Evolutionary conservation across 2,113 vertebrate species (phyloP), one percentile per base, ranked within the genome.

Genomic region (Sisor rabdophorus): DNA sequence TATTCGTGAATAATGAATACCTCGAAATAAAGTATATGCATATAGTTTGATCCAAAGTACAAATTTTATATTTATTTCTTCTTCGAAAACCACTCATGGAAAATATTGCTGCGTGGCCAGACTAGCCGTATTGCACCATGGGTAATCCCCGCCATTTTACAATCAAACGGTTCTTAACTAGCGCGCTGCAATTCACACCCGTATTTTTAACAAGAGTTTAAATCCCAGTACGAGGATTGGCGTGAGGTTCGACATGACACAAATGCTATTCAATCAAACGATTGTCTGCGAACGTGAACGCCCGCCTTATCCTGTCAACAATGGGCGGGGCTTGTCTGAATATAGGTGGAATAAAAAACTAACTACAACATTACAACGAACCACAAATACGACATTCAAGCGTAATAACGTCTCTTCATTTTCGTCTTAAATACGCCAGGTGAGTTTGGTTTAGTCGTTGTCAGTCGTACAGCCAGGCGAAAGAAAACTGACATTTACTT

Each of bases 121-220:
- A 2, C 5, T 26, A 6, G 20, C 19, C 55, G 65, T 76, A 84
- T 82, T 88, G 90, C 87, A 90, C 89, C 87, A 81, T 87, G 90
- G 90, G 89, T 83, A 75, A 77, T 1, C 7, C 15, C 67, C 58
- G 77, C 88, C 89, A 89, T 81, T 47, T 52, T 26, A 10, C 10
- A n/a, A 16, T 8, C 50, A 76, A 77, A 2, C 81, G 80, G 87
- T 87, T 58, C 26, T 77, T 28, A 3, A 10, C 65, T 11, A 11
- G 3, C 10, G 24, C 1, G 22, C n/a, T 63, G 19, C 20, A 52
- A 30, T 74, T 74, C 1, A 48, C 72, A 74, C 72, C 72, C 26
- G 19, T 63, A 52, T 69, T 63, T 17, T 26, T 0, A 16, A 2
- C 26, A 32, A 9, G 9, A 0, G 9, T 11, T 50, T 4, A 4